phyloP scores from a whole-genome alignment of 2,888 invertebrate genomes.

The Clostera curtula region DNA sequence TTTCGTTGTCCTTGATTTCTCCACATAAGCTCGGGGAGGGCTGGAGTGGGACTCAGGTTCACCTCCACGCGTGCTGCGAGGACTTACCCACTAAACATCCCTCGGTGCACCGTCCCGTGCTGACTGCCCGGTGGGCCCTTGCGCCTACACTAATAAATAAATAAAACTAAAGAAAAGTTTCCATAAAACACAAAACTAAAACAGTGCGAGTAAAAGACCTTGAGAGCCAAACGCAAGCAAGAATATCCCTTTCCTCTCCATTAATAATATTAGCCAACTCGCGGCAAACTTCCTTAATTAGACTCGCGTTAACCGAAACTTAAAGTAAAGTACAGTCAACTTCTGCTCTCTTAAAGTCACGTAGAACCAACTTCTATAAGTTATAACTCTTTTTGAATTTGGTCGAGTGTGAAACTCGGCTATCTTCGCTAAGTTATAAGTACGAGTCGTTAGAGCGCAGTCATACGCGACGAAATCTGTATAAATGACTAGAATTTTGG shows the following conservation, averaged over 20 bases:
- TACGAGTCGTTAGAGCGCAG: constrained; percentile 17
- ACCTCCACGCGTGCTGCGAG: too few species aligned
- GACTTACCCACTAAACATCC: too few species aligned
- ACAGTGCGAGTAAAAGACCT: constrained; percentile 37
- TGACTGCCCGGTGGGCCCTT: too few species aligned
- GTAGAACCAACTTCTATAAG: constrained; percentile 41
- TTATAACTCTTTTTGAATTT: constrained; percentile 35
- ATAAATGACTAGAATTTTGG: constrained; percentile 5
- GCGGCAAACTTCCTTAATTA: constrained; percentile 52
- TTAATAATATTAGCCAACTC: constrained; percentile 56
- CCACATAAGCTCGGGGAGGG: too few species aligned
- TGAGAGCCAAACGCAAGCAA: constrained; percentile 30
- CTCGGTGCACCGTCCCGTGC: too few species aligned
- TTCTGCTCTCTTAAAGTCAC: constrained; percentile 51
- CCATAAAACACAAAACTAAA: constrained; percentile 26
- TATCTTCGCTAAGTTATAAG: constrained; percentile 25
- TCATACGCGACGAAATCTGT: constrained; percentile 6
- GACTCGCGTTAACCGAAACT: constrained; percentile 52
- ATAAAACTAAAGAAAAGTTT: constrained; percentile 22
- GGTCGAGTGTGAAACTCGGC: constrained; percentile 32
- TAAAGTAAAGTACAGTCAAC: constrained; percentile 51
- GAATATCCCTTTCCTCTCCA: constrained; percentile 48
- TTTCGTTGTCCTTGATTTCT: too few species aligned
- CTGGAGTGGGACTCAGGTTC: too few species aligned
- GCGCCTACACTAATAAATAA: constrained; percentile 14